Evolutionary conservation across 2,888 invertebrate species (phyloP).

Genomic region (Scaptomyza cyrtandrae): DNA sequence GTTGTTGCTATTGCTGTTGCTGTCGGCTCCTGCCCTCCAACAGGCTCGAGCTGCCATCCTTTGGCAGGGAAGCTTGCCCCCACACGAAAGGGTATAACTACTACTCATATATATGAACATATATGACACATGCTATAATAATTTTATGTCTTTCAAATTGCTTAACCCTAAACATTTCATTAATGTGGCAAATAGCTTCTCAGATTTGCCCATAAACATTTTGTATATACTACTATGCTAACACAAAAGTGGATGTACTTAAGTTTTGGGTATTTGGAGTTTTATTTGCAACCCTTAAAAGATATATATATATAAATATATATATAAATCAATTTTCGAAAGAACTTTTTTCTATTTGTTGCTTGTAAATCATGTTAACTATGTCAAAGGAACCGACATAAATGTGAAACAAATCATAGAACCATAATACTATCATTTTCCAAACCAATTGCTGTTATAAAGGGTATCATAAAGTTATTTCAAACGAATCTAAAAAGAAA

Average conservation of each 20-base stretch:
- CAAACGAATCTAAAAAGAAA: neutral
- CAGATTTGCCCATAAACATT: constrained; percentile 31
- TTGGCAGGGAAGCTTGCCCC: neutral
- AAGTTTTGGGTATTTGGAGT: constrained; percentile 3
- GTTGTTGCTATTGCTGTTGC: constrained; percentile 51
- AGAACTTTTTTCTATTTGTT: neutral
- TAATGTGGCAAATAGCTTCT: constrained; percentile 50
- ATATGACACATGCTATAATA: constrained; percentile 55
- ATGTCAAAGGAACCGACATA: constrained; percentile 1
- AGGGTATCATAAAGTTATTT: neutral
- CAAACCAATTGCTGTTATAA: neutral
- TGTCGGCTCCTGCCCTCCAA: neutral
- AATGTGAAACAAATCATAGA: constrained; percentile 3
- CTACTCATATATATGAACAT: constrained; percentile 6
- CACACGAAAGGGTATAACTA: constrained; percentile 46
- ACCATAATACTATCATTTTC: neutral
- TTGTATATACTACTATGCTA: neutral
- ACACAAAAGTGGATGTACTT: constrained; percentile 26
- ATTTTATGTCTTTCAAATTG: constrained; percentile 58
- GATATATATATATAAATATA: constrained; percentile 17
- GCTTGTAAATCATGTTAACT: neutral
- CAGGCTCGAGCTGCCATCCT: no score
- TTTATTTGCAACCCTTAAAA: constrained; percentile 2
- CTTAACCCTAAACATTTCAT: constrained; percentile 54
- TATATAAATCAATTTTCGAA: constrained; percentile 25